phyloP scores from a whole-genome alignment of 2,113 vertebrate genomes.

The Garra rufa region DNA sequence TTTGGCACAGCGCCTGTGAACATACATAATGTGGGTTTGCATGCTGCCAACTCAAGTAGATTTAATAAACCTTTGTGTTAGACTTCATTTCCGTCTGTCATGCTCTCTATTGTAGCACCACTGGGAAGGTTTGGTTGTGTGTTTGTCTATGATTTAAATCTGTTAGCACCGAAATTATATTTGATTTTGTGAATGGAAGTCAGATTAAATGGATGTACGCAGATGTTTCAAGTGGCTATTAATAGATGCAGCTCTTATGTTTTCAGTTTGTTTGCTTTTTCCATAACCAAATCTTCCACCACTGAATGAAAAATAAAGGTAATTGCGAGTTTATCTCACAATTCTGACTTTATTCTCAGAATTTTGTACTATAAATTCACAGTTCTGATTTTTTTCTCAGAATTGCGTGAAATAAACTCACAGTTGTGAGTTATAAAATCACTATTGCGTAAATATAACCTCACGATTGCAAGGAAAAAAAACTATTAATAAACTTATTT shows the following conservation, averaged over 20 bases:
- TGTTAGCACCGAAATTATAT: constrained; percentile 6
- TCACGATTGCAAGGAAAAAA: too few species aligned
- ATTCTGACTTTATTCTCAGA: too few species aligned
- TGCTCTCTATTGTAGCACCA: constrained; percentile 22
- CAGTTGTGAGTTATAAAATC: too few species aligned
- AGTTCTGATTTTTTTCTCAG: too few species aligned
- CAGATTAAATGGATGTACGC: constrained; percentile 9
- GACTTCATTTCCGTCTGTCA: constrained; percentile 46
- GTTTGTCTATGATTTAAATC: constrained; percentile 18
- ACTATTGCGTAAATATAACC: too few species aligned
- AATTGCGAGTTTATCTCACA: too few species aligned
- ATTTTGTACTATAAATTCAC: too few species aligned
- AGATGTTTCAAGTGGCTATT: constrained; percentile 5
- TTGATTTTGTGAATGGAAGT: constrained; percentile 40
- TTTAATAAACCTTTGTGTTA: constrained; percentile 62
- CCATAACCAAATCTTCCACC: too few species aligned
- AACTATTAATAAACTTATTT: too few species aligned
- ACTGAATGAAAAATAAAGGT: too few species aligned
- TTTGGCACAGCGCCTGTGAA: constrained; percentile 48
- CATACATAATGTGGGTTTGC: constrained; percentile 58
- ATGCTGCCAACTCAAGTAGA: constrained; percentile 66
- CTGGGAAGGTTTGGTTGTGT: not conserved
- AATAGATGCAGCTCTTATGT: not conserved
- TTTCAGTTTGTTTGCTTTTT: too few species aligned
- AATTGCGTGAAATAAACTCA: too few species aligned